phyloP scores from a whole-genome alignment of 2,113 vertebrate species.

The Tenebrosternarchus preto region DNA sequence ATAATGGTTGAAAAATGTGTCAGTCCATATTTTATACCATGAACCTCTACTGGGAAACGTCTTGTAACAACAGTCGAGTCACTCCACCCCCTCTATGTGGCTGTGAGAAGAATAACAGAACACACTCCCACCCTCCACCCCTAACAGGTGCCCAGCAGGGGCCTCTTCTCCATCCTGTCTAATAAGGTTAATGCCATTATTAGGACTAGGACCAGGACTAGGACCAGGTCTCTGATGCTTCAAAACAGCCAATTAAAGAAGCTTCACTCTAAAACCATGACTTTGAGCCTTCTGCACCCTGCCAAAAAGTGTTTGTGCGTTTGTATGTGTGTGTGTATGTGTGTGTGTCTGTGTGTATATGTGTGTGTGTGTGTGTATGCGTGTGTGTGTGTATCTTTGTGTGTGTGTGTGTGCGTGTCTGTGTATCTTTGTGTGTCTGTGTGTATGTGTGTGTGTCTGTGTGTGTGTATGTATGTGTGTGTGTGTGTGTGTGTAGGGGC shows the following conservation, averaged over 20 bases:
- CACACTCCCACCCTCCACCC: neutral
- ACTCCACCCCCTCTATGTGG: constrained; percentile 61
- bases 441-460: too few relatives aligned
- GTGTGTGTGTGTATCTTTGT: too few relatives aligned
- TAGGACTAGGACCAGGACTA: neutral
- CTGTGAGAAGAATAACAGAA: constrained; percentile 28
- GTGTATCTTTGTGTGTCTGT: too few relatives aligned
- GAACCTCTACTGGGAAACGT: too few relatives aligned
- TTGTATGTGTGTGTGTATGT: too few relatives aligned
- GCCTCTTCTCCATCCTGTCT: neutral
- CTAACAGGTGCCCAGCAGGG: constrained; percentile 4
- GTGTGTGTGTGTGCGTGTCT: too few relatives aligned
- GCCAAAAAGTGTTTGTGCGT: constrained; percentile 19
- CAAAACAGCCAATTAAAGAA: constrained; percentile 26
- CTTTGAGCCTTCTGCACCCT: neutral
- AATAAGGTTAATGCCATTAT: constrained; percentile 37
- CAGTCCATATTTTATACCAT: too few relatives aligned
- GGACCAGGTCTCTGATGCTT: constrained; percentile 19
- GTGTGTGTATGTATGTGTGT: too few relatives aligned
- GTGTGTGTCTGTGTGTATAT: too few relatives aligned
- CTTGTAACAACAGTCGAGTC: constrained; percentile 14
- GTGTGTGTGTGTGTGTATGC: too few relatives aligned
- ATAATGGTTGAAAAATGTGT: neutral
- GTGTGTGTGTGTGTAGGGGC: too few relatives aligned
- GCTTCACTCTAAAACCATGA: constrained; percentile 35